phyloP scores from a whole-genome alignment of 2,797 vertebrate genomes.

The Takifugu rubripes region DNA sequence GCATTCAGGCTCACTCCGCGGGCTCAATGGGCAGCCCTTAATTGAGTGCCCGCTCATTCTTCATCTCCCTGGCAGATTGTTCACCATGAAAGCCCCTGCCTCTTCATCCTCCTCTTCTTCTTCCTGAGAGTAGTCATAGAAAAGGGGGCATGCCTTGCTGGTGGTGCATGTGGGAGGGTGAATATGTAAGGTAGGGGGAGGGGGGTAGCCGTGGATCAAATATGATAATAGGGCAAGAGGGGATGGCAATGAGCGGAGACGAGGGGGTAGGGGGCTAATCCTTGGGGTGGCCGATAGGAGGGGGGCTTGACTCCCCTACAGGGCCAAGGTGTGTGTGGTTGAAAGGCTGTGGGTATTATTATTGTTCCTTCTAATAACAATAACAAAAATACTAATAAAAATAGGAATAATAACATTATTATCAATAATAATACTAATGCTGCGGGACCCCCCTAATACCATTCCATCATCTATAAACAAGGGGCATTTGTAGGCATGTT shows the following conservation, averaged over 20 bases:
- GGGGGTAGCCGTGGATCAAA: constrained; percentile 64
- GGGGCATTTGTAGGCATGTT: too few relatives aligned
- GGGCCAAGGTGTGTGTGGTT: constrained; percentile 37
- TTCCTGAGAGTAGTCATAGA: constrained; percentile 78
- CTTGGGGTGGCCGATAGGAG: constrained; percentile 47
- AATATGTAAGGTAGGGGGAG: constrained; percentile 44
- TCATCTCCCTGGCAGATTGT: constrained; percentile 82
- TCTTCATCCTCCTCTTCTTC: constrained; percentile 82
- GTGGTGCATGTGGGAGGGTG: constrained; percentile 78
- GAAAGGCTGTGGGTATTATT: constrained; percentile 2
- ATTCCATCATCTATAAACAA: too few relatives aligned
- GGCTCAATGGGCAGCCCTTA: constrained; percentile 91
- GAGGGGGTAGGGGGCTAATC: constrained; percentile 67
- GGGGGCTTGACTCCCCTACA: constrained; percentile 46
- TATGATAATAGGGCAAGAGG: constrained; percentile 74
- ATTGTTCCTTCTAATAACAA: too few relatives aligned
- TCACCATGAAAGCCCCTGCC: constrained; percentile 76
- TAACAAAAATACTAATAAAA: too few relatives aligned
- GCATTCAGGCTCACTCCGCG: constrained; percentile 79
- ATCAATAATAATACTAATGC: too few relatives aligned
- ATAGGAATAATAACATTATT: too few relatives aligned
- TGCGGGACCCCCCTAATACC: too few relatives aligned
- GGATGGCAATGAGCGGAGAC: constrained; percentile 47
- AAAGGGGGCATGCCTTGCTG: constrained; percentile 80
- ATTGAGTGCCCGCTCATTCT: constrained; percentile 93